Conservation (phyloP, 2,797 vertebrate species). For the Gallinago nigripennis region DNA sequence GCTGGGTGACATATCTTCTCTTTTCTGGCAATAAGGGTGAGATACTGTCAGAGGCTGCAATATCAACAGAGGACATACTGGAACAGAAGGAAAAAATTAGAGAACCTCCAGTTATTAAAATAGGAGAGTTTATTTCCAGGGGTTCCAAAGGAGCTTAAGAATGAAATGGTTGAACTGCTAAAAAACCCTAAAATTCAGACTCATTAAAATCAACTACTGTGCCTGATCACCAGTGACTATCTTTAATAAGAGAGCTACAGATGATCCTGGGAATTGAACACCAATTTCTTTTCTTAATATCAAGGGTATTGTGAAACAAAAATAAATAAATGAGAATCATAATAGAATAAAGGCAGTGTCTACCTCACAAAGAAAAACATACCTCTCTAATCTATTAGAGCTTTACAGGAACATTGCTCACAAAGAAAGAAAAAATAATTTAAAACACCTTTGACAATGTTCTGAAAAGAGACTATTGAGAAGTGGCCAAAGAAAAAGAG, state of each 20-base stretch:
- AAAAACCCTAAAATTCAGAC: constrained; percentile 50
- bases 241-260: constrained; percentile 54
- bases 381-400: background rate
- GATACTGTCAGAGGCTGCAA: constrained; percentile 7
- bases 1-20: constrained; percentile 10
- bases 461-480: background rate
- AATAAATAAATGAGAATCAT: constrained; percentile 61
- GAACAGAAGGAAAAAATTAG: constrained; percentile 46
- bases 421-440: constrained; percentile 20
- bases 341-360: constrained; percentile 18
- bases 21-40: constrained; percentile 54
- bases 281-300: constrained; percentile 62
- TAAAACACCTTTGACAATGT: background rate
- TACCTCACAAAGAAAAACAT: constrained; percentile 46
- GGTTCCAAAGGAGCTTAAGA: constrained; percentile 41
- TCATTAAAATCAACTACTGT: constrained; percentile 57
- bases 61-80: background rate
- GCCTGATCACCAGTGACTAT: constrained; percentile 48
- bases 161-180: constrained; percentile 30
- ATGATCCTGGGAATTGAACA: constrained; percentile 58
- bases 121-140: background rate
- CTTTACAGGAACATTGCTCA: background rate
- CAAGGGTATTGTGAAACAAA: constrained; percentile 53
- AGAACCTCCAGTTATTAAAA: constrained; percentile 31
- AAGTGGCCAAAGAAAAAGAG: background rate